Percentiles rank a stretch among this genome's conserved stretches.
phyloP scores from a whole-genome alignment of 2,888 invertebrate species.

The Apamea sordens region DNA sequence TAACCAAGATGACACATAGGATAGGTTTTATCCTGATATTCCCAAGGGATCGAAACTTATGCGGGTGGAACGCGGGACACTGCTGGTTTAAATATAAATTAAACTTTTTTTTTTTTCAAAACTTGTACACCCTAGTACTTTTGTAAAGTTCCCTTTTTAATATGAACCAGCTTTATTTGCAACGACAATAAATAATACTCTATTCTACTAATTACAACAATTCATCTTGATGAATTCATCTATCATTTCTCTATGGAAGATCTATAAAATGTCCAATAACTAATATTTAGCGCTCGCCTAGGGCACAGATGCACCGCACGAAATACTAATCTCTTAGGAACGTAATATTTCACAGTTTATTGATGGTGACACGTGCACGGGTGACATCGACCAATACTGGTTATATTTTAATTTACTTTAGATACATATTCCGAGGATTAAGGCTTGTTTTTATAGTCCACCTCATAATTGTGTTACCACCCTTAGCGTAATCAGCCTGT shows the following conservation, averaged over 20 bases:
- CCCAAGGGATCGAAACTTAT: no score
- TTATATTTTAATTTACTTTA: conserved; percentile 53
- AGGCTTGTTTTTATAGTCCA: no score
- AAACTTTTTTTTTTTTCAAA: no score
- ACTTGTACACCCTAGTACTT: no score
- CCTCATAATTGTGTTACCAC: no score
- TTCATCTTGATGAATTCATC: conserved; percentile 24
- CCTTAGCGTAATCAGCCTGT: no score
- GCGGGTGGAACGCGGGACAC: no score
- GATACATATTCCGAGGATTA: conserved; percentile 28
- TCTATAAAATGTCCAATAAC: conserved; percentile 28
- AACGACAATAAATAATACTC: neutral
- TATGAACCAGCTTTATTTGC: neutral
- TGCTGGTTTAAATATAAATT: no score
- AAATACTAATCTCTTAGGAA: conserved; percentile 57
- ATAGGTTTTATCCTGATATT: no score
- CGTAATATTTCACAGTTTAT: conserved; percentile 62
- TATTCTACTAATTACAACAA: conserved; percentile 25
- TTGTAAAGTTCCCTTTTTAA: no score
- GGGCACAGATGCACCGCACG: conserved; percentile 49
- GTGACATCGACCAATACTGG: conserved; percentile 47
- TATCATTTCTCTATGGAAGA: neutral
- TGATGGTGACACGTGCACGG: conserved; percentile 53
- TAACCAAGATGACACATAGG: no score
- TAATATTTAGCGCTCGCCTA: conserved; percentile 19